Base-by-base conservation (phyloP, 2,797 vertebrate species). In the Rousettus madagascariensis region DNA sequence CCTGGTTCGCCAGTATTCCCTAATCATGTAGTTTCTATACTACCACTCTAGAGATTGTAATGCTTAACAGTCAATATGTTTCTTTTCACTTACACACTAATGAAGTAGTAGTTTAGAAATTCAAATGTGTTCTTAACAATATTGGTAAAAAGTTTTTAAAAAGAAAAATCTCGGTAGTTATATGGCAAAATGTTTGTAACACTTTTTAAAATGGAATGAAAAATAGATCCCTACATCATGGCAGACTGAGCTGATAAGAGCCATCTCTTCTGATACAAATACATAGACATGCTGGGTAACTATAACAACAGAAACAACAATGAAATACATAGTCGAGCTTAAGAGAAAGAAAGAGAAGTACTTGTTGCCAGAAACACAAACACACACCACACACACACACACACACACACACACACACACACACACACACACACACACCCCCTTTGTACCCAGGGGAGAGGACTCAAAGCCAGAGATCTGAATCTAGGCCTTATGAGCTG, bases 41-140 rank as follows among this genome's bases (percentile, higher is more conserved):
- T 79, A 86, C 13, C n/a, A 28, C 24, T 79, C 28, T 11, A 75
- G 20, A 94, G 26, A 80, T 28, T 63, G 61, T 36, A 43, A 83
- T 28, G 11, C 12, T 63, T 38, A 49, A 63, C 22, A 24, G 43
- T 53, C n/a, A 13, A 2, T 68, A 7, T 49, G n/a, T 87, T 90
- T 87, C 57, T 53, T 84, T 87, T 78, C 15, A 77, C 36, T 61
- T 68, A 30, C 79, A 74, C 12, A 43, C n/a, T 43, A 84, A 69
- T 46, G 20, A 94, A 75, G n/a, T 83, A 43, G 24, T 30, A 49
- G 90, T 91, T 94, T 84, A 92, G 86, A 79, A 92, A 74, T 61
- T 80, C 46, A 36, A 11, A 20, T 65, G n/a, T 78, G 13, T 83
- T 83, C 51, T 80, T 90, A 51, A 74, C 68, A 43, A 51, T 84